Base-by-base conservation (phyloP, 2,888 invertebrate genomes). In the Poecilus cupreus region DNA sequence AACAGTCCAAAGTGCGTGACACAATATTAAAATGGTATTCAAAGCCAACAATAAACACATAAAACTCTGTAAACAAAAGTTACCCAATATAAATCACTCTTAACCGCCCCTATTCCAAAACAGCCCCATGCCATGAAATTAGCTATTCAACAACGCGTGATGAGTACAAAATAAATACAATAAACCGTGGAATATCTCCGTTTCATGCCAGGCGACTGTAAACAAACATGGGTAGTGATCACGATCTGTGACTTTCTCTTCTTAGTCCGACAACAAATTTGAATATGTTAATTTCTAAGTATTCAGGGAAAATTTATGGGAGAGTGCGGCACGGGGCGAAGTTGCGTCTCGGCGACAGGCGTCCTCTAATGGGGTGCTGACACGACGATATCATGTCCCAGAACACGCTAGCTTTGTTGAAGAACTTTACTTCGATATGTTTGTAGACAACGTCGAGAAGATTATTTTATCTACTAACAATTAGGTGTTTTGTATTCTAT, bases 341-440 rank as follows among this genome's bases (percentile, higher is more conserved):
- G 13, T 32, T 60, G 78, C 79, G n/a, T 79, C 60, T 49, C 43
- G 43, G 43, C 32, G 57, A 11, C 37, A 46, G 57, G 79, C n/a
- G 39, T 70, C 39, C 70, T 37, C 20, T 87, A 87, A 89, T 88
- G 87, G 89, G 88, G 89, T 88, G 89, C 87, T 87, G 88, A 88
- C 89, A 89, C 88, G 89, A 89, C 85, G 87, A 85, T 60, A 60
- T 60, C 60, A 60, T 60, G 60, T 60, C 26, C 24, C 18, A 13
- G 13, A 60, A 24, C 60, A 60, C 60, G 60, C 60, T 24, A 60
- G 5, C 6, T 18, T 51, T 51, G 26, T n/a, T 13, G 4, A n/a
- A 26, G 32, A 32, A 32, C 32, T 32, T 6, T 8, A 8, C 32
- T 32, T 32, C 4, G 32, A 8, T n/a, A n/a, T n/a, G n/a, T n/a